These are phyloP conservation scores for Nothoprocta pentlandii DNA, from an alignment of 2,113 vertebrate genomes.

Conservation along the genomic window DNA sequence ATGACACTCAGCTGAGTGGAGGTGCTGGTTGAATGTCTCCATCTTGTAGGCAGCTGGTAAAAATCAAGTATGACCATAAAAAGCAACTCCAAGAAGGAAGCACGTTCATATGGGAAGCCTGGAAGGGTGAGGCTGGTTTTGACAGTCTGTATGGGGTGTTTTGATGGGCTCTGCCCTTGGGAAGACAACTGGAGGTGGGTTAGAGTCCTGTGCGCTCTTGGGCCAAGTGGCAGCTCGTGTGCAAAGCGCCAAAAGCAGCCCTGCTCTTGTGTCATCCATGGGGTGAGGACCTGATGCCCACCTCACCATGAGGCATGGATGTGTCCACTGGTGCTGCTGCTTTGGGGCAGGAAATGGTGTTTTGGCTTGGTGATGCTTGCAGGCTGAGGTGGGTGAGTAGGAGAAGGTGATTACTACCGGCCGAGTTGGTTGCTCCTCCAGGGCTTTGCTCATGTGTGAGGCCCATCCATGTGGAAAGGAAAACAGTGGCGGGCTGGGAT, in stretches of 20 bases:
- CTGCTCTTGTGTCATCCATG: not conserved
- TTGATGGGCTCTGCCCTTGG: not conserved
- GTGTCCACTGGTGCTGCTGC: not conserved
- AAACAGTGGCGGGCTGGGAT: not conserved
- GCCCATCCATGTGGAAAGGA: not conserved
- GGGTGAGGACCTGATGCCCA: too few relatives aligned
- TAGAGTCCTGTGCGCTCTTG: rapidly evolving
- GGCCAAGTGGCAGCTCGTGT: rapidly evolving
- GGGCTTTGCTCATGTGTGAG: not conserved
- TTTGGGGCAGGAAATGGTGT: not conserved
- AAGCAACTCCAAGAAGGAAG: not conserved
- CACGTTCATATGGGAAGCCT: not conserved
- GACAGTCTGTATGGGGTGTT: not conserved
- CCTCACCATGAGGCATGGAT: not conserved
- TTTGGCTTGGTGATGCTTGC: not conserved
- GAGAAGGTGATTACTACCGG: not conserved
- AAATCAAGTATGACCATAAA: not conserved
- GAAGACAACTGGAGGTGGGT: not conserved
- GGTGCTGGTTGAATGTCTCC: not conserved
- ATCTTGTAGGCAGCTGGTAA: not conserved
- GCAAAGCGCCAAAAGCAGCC: not conserved
- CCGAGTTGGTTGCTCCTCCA: not conserved
- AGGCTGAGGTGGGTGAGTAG: not conserved
- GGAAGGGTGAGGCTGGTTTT: rapidly evolving
- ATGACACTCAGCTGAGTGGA: not conserved